Evolutionary conservation across 1,140 invertebrate species (phyloP).

Genomic region (Drosophila sechellia): DNA sequence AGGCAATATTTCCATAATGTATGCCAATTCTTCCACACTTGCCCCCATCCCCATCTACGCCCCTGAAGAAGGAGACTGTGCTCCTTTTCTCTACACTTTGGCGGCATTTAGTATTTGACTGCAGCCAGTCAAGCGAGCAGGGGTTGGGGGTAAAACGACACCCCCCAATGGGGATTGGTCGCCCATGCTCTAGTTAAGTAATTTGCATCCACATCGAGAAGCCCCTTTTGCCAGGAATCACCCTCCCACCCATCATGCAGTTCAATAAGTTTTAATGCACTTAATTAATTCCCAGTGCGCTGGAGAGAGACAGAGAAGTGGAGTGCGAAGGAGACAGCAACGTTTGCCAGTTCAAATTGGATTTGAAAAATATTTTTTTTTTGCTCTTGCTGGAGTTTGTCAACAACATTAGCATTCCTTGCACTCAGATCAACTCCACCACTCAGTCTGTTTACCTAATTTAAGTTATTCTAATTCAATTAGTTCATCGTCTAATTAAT

Average conservation of each 20-base stretch:
- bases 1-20: no score
- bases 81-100: slow-evolving; percentile 45
- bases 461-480: slow-evolving; percentile 83
- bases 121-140: slow-evolving; percentile 57
- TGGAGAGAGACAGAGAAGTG: background rate
- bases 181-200: slow-evolving; percentile 70
- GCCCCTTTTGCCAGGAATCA: background rate
- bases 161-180: background rate
- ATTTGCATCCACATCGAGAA: slow-evolving; percentile 57
- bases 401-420: slow-evolving; percentile 60
- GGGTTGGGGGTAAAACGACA: background rate
- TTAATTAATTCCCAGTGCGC: slow-evolving; percentile 77
- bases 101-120: slow-evolving; percentile 80
- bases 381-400: slow-evolving; percentile 41
- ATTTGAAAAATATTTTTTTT: slow-evolving; percentile 64
- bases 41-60: background rate
- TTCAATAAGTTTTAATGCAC: slow-evolving; percentile 83
- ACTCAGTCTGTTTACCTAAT: slow-evolving; percentile 72
- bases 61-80: background rate
- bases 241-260: slow-evolving; percentile 48
- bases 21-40: no score
- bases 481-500: slow-evolving; percentile 77
- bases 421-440: slow-evolving; percentile 9
- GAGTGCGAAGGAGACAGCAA: slow-evolving; percentile 16
- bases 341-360: slow-evolving; percentile 71